Percentiles rank a stretch among this genome's conserved stretches.
These are phyloP conservation scores for Echiichthys vipera DNA, from an alignment of 2,797 vertebrate genomes.

Conservation along the genomic window DNA sequence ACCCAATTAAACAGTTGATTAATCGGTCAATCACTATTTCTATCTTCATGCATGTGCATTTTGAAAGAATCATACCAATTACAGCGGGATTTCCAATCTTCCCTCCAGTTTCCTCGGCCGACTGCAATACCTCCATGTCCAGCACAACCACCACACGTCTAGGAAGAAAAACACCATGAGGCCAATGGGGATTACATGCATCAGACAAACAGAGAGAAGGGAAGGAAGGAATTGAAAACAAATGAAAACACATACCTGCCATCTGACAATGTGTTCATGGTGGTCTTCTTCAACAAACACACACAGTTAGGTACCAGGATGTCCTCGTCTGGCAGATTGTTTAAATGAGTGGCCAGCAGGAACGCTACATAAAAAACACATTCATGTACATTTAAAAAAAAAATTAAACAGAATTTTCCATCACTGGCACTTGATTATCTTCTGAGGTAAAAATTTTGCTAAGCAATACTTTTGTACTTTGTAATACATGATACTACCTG, in stretches of 20 bases:
- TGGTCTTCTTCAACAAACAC: slow-evolving; percentile 65
- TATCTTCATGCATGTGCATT: neutral
- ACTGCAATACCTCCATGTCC: slow-evolving; percentile 71
- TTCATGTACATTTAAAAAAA: neutral
- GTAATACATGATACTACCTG: neutral
- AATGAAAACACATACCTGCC: slow-evolving; percentile 60
- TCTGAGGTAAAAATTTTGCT: neutral
- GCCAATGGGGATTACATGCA: neutral
- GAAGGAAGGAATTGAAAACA: neutral
- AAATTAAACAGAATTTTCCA: neutral
- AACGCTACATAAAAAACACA: slow-evolving; percentile 60
- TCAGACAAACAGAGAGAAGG: neutral
- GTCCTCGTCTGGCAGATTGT: slow-evolving; percentile 59
- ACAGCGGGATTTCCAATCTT: slow-evolving; percentile 71
- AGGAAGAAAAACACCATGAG: neutral
- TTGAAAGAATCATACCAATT: slow-evolving; percentile 49
- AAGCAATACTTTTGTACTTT: neutral
- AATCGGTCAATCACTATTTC: too few relatives aligned
- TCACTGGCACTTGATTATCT: neutral
- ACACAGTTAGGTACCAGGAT: slow-evolving; percentile 67
- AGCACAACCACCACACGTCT: slow-evolving; percentile 65
- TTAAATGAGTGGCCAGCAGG: slow-evolving; percentile 70
- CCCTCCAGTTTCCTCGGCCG: slow-evolving; percentile 64
- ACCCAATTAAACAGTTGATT: too few relatives aligned
- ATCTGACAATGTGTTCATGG: slow-evolving; percentile 53